Percentiles rank a stretch among this genome's conserved stretches.
Evolutionary conservation across 2,888 invertebrate species (phyloP).

Genomic region (Yponomeuta plumbellus): DNA sequence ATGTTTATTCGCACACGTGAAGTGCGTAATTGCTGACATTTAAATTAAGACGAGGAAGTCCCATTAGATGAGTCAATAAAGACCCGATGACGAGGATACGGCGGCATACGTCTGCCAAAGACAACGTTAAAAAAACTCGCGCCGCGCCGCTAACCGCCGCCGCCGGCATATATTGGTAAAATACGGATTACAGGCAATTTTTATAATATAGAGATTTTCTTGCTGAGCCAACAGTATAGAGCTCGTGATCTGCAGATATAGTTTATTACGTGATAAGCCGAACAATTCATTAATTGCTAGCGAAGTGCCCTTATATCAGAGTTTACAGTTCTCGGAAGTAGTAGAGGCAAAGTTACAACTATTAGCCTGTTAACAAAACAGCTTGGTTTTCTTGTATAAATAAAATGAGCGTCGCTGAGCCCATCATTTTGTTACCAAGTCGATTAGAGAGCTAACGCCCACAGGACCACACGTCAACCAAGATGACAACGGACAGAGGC

Average conservation of each 20-base stretch:
- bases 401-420: not conserved
- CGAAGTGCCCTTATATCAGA: no score
- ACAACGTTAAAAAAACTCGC: not conserved
- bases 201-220: no score
- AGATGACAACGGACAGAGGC: not conserved
- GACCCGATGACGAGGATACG: not conserved
- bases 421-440: not conserved
- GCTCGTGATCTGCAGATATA: no score
- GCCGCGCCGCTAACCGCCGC: no score
- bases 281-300: no score
- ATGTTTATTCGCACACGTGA: not conserved
- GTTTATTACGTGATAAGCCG: no score
- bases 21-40: not conserved
- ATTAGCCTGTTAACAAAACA: no score
- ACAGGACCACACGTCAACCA: not conserved
- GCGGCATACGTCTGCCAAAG: slow-evolving; percentile 1
- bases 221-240: no score
- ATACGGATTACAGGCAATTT: no score
- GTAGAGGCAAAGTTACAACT: no score
- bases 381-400: not conserved
- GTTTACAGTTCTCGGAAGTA: no score
- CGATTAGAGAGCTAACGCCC: not conserved
- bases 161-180: no score
- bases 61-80: not conserved
- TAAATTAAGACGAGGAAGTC: not conserved